Evolutionary conservation across 2,113 vertebrate species (phyloP).

Genomic region (Panthera uncia): DNA sequence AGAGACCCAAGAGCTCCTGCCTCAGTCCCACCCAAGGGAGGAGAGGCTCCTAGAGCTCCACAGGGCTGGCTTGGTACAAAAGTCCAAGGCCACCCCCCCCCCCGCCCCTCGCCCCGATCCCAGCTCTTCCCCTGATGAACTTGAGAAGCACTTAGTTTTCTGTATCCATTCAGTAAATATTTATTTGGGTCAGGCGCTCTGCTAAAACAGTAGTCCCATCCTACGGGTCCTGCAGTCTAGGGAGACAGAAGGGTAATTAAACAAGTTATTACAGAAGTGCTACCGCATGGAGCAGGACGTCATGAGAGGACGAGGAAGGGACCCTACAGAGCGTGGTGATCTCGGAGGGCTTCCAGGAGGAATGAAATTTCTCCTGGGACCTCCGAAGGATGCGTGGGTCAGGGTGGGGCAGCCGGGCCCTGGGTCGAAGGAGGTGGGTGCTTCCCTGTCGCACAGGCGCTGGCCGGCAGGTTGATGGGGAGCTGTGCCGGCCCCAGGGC

Average conservation of each 20-base stretch:
- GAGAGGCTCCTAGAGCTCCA: not conserved
- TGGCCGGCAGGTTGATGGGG: not conserved
- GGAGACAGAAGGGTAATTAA: not conserved
- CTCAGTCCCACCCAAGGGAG: not conserved
- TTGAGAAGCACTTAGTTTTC: conserved; percentile 57
- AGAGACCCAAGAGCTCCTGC: not conserved
- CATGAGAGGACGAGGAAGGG: not conserved
- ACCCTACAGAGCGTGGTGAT: not conserved
- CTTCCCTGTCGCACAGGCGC: not conserved
- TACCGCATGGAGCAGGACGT: not conserved
- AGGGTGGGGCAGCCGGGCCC: fast-evolving
- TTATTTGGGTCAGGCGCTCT: conserved; percentile 37
- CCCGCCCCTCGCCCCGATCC: not conserved
- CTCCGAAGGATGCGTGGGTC: not conserved
- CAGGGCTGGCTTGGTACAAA: not conserved
- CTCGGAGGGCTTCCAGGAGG: not conserved
- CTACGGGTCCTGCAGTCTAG: not conserved
- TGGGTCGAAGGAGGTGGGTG: fast-evolving
- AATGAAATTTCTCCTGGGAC: not conserved
- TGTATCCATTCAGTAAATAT: conserved; percentile 45
- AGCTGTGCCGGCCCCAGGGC: not conserved
- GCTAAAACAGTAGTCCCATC: not conserved
- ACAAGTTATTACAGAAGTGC: not conserved
- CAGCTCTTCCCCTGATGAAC: not conserved
- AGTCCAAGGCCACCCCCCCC: not conserved